Evolutionary conservation across 2,113 vertebrate species (phyloP).

Genomic region (human (Homo sapiens)): GRCh38 chr18:39241501-39242000

Average conservation of each 20-base stretch:
- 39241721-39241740: neutral
- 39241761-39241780: neutral
- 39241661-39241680: neutral
- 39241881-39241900: neutral
- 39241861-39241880: neutral
- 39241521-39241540: too few species aligned
- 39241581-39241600: neutral
- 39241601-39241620: neutral
- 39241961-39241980: neutral
- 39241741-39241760: neutral
- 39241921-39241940: neutral
- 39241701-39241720: accelerated
- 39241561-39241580: neutral
- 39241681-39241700: neutral
- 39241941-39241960: neutral
- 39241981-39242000: neutral
- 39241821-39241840: neutral
- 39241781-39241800: neutral
- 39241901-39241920: neutral
- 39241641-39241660: neutral
- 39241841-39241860: neutral
- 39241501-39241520: neutral
- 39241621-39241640: neutral
- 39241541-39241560: neutral
- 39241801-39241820: neutral